Percentiles rank a stretch among this genome's conserved stretches.
Conservation (phyloP, 2,113 vertebrate species). For the Hyperoodon ampullatus region DNA sequence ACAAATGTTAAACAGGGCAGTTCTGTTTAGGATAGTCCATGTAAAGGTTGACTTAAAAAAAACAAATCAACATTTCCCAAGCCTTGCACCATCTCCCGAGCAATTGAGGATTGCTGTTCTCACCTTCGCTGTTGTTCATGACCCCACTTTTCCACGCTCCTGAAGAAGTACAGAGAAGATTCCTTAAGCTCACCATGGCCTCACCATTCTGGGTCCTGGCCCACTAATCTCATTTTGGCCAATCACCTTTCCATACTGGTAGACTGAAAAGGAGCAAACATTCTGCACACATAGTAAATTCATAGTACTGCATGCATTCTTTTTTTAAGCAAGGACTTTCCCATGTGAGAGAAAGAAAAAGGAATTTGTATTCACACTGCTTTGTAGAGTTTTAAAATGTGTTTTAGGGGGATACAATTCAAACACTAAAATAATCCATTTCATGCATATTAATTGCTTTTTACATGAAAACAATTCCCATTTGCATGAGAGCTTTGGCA, state of each 20-base stretch:
- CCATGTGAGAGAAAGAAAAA: conserved; percentile 42
- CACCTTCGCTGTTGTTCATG: too few relatives aligned
- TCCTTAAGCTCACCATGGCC: neutral
- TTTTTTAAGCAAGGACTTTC: conserved; percentile 5
- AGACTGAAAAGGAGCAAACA: neutral
- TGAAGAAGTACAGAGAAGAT: neutral
- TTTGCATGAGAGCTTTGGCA: conserved; percentile 66
- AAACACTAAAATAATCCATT: conserved; percentile 75
- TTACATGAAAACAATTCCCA: conserved; percentile 72
- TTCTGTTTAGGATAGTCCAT: neutral
- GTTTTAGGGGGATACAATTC: conserved; percentile 71
- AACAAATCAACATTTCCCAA: neutral
- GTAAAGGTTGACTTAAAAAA: neutral
- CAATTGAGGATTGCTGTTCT: neutral
- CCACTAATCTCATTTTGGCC: neutral
- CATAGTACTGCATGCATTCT: neutral
- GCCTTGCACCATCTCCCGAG: neutral
- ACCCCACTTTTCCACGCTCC: neutral
- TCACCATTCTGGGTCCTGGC: neutral
- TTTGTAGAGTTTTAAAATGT: conserved; percentile 65
- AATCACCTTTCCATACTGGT: neutral
- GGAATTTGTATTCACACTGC: conserved; percentile 70
- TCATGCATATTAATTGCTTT: conserved; percentile 77
- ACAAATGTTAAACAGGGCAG: neutral
- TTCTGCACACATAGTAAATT: neutral